Percentiles rank a stretch among this genome's conserved stretches.
Evolutionary conservation across 2,113 vertebrate species (phyloP).

Genomic region (Papio anubis): DNA sequence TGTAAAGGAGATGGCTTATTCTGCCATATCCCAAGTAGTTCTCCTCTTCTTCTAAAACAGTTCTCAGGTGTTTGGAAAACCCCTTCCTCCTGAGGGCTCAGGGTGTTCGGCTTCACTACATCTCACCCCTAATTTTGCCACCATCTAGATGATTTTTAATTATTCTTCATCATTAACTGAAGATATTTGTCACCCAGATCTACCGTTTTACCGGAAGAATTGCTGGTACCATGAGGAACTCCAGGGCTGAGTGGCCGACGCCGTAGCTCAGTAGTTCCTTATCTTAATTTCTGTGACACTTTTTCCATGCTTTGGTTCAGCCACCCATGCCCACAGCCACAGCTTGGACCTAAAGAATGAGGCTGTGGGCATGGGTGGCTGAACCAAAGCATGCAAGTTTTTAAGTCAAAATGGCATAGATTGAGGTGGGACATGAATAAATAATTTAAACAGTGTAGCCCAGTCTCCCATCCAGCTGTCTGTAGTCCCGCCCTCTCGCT

Average conservation of each 20-base stretch:
- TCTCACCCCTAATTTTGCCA: neutral
- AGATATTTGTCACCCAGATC: neutral
- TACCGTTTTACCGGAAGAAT: neutral
- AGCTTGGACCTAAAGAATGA: neutral
- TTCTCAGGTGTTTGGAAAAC: neutral
- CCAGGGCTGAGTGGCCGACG: neutral
- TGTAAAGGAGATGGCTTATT: no score
- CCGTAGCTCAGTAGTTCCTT: neutral
- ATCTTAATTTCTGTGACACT: neutral
- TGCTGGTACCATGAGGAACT: no score
- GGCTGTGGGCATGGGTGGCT: no score
- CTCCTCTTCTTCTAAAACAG: neutral
- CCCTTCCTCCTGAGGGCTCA: neutral
- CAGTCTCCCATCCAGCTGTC: neutral
- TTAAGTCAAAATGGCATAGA: neutral
- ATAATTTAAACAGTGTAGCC: no score
- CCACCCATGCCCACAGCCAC: no score
- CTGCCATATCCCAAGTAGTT: no score
- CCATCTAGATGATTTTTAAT: neutral
- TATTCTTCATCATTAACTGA: neutral
- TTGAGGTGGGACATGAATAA: neutral
- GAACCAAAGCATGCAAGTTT: neutral
- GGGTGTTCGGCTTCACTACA: neutral
- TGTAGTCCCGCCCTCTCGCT: neutral
- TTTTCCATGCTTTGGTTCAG: neutral